Conservation (phyloP, 2,113 vertebrate species). For the Cyanoderma ruficeps region DNA sequence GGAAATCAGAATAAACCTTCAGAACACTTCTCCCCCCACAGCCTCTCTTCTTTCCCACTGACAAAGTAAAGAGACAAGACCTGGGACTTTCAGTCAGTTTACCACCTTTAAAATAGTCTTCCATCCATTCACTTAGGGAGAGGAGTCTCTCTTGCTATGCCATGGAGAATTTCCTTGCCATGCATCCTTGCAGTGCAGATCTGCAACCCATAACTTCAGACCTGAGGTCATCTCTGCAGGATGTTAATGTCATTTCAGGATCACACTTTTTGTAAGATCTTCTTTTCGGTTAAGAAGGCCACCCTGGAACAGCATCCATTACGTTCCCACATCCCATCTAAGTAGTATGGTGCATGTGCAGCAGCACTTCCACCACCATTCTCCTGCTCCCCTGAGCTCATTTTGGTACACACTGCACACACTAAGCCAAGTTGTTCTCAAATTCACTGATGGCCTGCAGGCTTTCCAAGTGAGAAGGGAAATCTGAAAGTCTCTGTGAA, state of each 20-base stretch:
- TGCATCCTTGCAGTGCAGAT: background rate
- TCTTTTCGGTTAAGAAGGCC: background rate
- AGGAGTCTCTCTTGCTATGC: background rate
- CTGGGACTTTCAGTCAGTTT: background rate
- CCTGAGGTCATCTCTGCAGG: background rate
- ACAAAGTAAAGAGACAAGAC: background rate
- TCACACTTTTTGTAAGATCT: background rate
- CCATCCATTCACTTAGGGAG: background rate
- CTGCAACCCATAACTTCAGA: rapidly evolving
- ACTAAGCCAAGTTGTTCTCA: background rate
- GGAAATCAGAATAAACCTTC: background rate
- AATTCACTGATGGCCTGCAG: background rate
- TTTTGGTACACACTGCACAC: background rate
- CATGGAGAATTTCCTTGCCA: background rate
- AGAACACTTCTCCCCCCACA: background rate
- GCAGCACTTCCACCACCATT: background rate
- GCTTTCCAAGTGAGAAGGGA: background rate
- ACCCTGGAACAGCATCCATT: background rate
- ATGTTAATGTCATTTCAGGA: background rate
- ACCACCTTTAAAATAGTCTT: background rate
- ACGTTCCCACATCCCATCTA: background rate
- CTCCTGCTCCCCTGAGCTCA: background rate
- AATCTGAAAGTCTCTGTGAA: background rate
- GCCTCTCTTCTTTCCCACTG: background rate
- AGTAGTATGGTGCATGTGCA: background rate